phyloP scores from a whole-genome alignment of 30 jellyfish, hydroid and myxozoan genomes.

The Pseudorhiza aurosa region DNA sequence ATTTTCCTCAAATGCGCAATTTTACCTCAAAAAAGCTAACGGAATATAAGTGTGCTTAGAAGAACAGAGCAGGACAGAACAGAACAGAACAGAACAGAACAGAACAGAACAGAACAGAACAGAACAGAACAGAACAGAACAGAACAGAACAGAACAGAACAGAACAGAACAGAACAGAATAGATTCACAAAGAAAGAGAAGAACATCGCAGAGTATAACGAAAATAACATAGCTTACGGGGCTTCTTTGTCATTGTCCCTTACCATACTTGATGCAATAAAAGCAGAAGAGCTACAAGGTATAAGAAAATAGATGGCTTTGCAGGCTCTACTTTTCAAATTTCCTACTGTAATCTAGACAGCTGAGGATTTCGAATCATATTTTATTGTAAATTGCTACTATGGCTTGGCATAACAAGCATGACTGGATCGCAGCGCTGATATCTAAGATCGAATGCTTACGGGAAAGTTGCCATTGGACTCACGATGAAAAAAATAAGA shows the following conservation, averaged over 20 bases:
- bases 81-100: not conserved
- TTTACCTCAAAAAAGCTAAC: not conserved
- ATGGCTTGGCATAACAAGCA: too few species aligned
- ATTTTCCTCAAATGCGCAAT: not conserved
- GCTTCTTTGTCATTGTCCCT: conserved; percentile 1
- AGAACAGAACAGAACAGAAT: not conserved
- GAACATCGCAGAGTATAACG: too few species aligned
- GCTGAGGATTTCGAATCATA: too few species aligned
- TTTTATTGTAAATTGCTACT: too few species aligned
- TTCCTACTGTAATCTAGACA: too few species aligned
- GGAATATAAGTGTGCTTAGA: not conserved
- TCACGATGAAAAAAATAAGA: too few species aligned
- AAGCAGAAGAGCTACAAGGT: conserved; percentile 47
- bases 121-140: not conserved
- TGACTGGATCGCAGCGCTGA: too few species aligned
- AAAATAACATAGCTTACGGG: not conserved
- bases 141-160: not conserved
- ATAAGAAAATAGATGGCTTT: not conserved
- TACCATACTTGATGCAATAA: conserved; percentile 61
- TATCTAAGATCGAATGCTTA: too few species aligned
- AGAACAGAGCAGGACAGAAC: not conserved
- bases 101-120: not conserved
- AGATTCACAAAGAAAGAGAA: too few species aligned
- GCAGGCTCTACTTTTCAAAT: too few species aligned
- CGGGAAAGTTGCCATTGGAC: too few species aligned